These are phyloP conservation scores for Thalassophryne amazonica DNA, from an alignment of 2,797 vertebrate genomes.

Conservation along the genomic window DNA sequence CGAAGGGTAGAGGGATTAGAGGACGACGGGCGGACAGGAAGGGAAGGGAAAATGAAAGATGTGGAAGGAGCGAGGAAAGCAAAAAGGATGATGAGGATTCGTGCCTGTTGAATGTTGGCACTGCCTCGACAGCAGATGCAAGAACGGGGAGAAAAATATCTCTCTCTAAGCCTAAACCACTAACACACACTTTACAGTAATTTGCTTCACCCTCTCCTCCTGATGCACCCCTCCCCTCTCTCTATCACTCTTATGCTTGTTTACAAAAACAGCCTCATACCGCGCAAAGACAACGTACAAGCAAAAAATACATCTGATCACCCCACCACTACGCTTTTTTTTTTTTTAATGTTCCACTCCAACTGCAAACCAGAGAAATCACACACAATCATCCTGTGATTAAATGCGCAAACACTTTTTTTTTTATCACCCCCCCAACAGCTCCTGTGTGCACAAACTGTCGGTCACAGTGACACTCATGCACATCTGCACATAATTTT, in stretches of 20 bases:
- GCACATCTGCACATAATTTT: slow-evolving; percentile 64
- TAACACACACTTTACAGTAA: slow-evolving; percentile 66
- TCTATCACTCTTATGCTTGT: slow-evolving; percentile 51
- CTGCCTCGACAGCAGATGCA: slow-evolving; percentile 65
- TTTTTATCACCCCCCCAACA: slow-evolving; percentile 9
- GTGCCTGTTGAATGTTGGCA: slow-evolving; percentile 70
- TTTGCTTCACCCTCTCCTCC: slow-evolving; percentile 50
- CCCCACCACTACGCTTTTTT: slow-evolving; percentile 21
- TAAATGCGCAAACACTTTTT: slow-evolving; percentile 26
- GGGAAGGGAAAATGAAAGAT: background rate
- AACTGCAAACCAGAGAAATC: slow-evolving; percentile 34
- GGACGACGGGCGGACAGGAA: background rate
- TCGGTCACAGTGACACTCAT: slow-evolving; percentile 41
- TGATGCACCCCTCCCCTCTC: slow-evolving; percentile 40
- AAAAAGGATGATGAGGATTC: slow-evolving; percentile 15
- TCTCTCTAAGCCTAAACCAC: slow-evolving; percentile 58
- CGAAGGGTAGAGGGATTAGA: slow-evolving; percentile 54
- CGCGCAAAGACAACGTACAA: slow-evolving; percentile 50
- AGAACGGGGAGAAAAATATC: slow-evolving; percentile 56
- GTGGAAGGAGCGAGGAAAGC: background rate
- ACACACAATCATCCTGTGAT: slow-evolving; percentile 27
- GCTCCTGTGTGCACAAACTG: slow-evolving; percentile 1
- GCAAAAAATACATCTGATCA: slow-evolving; percentile 42
- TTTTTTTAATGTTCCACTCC: background rate
- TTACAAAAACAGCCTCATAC: slow-evolving; percentile 65